These are phyloP conservation scores for Hirundichthys speculiger DNA, from an alignment of 2,113 vertebrate species.

Conservation along the genomic window DNA sequence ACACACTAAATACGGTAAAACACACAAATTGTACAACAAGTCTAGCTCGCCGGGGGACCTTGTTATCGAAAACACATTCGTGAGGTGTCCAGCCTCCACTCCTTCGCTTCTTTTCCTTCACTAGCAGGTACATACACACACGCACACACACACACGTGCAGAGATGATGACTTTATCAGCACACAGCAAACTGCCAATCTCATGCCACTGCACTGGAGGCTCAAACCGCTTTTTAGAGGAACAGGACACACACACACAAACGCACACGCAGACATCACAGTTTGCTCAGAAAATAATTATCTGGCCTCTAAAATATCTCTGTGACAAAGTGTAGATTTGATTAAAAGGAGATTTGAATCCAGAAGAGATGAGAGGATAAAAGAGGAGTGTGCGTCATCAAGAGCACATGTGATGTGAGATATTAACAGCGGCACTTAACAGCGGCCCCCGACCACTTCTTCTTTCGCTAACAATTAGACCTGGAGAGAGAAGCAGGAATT, in stretches of 20 bases:
- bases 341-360: constrained; percentile 2
- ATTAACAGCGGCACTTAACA: constrained; percentile 46
- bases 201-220: constrained; percentile 46
- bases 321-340: constrained; percentile 19
- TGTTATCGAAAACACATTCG: constrained; percentile 66
- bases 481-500: constrained; percentile 42
- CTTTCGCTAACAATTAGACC: constrained; percentile 63
- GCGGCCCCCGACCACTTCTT: constrained; percentile 16
- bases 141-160: constrained; percentile 38
- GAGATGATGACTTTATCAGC: constrained; percentile 56
- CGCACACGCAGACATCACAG: background rate
- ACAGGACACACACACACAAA: background rate
- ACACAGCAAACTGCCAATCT: constrained; percentile 63
- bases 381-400: constrained; percentile 1
- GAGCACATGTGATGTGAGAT: constrained; percentile 30
- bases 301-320: constrained; percentile 15
- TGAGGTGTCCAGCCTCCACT: constrained; percentile 47
- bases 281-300: constrained; percentile 24
- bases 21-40: constrained; percentile 40
- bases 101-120: constrained; percentile 21
- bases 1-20: constrained; percentile 21
- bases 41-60: constrained; percentile 39
- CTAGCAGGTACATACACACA: constrained; percentile 35
- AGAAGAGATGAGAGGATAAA: constrained; percentile 2
- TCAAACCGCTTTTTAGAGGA: constrained; percentile 52